phyloP scores from a whole-genome alignment of 1,140 invertebrate species.

The Zaprionus taronus region DNA sequence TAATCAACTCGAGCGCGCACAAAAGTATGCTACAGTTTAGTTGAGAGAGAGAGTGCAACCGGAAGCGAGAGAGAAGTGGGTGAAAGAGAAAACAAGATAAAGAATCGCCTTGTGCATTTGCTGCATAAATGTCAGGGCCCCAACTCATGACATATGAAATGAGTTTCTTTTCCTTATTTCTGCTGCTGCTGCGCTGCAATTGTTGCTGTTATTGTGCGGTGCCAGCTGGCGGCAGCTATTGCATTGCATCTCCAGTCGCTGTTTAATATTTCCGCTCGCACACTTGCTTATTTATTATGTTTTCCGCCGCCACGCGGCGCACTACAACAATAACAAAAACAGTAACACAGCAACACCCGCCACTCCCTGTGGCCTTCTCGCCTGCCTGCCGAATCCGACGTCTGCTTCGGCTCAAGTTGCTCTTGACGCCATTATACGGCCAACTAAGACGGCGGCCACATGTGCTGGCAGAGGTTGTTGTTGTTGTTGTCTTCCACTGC shows the following conservation, averaged over 20 bases:
- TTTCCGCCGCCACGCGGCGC: conserved; percentile 70
- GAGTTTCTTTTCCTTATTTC: conserved; percentile 46
- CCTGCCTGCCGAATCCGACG: background rate
- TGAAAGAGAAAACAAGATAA: conserved; percentile 2
- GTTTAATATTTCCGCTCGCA: conserved; percentile 80
- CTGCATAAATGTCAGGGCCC: conserved; percentile 68
- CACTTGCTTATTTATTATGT: conserved; percentile 81
- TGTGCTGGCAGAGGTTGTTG: conserved; percentile 12
- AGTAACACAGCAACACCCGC: background rate
- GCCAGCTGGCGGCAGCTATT: conserved; percentile 58
- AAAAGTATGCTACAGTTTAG: conserved; percentile 53
- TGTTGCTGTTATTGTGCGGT: conserved; percentile 46
- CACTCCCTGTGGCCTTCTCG: background rate
- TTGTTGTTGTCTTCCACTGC: background rate
- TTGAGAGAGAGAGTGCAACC: background rate
- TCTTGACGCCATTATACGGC: conserved; percentile 43
- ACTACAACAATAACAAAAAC: conserved; percentile 1
- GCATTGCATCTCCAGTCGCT: conserved; percentile 53
- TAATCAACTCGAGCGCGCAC: conserved; percentile 53
- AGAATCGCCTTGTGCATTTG: conserved; percentile 58
- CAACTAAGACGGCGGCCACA: conserved; percentile 41
- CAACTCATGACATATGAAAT: conserved; percentile 76
- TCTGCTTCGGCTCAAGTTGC: conserved; percentile 40
- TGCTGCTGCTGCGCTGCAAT: conserved; percentile 14
- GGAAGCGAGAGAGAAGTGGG: background rate